phyloP scores from a whole-genome alignment of 1,140 invertebrate genomes.

The Scaptomyza montana region DNA sequence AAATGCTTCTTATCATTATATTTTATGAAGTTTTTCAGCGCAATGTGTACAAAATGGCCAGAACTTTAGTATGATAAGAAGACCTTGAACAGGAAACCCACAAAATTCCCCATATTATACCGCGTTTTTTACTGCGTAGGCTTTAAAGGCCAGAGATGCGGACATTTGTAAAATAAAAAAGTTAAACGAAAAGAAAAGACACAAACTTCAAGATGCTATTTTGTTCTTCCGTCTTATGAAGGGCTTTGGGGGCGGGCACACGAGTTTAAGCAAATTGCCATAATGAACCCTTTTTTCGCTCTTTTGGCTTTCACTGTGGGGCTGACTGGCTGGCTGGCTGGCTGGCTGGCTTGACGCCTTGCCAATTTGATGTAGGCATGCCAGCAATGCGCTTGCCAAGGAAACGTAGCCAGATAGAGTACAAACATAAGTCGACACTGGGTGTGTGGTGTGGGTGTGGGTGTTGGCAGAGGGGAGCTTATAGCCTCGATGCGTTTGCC shows the following conservation, averaged over 20 bases:
- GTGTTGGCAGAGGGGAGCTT: slow-evolving; percentile 27
- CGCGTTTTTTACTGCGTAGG: slow-evolving; percentile 38
- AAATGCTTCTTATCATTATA: slow-evolving; percentile 77
- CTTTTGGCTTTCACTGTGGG: slow-evolving; percentile 9
- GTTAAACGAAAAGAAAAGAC: slow-evolving; percentile 25
- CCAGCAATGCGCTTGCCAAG: slow-evolving; percentile 63
- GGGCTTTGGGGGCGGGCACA: slow-evolving; percentile 30
- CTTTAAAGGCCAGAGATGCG: slow-evolving; percentile 50
- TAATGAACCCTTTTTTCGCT: slow-evolving; percentile 80
- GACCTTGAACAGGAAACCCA: slow-evolving; percentile 6
- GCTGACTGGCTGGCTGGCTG: slow-evolving; percentile 29
- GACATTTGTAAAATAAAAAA: slow-evolving; percentile 17
- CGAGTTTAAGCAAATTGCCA: slow-evolving; percentile 81
- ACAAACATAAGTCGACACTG: slow-evolving; percentile 20
- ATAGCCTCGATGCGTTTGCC: slow-evolving; percentile 77
- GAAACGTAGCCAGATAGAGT: slow-evolving; percentile 35
- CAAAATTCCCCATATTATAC: slow-evolving; percentile 29
- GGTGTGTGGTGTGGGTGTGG: slow-evolving; percentile 2
- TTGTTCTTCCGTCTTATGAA: not conserved
- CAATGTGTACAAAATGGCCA: slow-evolving; percentile 57
- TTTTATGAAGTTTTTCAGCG: slow-evolving; percentile 65
- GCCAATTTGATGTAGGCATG: slow-evolving; percentile 79
- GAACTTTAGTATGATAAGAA: slow-evolving; percentile 26
- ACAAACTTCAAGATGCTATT: slow-evolving; percentile 52
- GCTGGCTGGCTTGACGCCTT: slow-evolving; percentile 69